Conservation (phyloP, 1,140 invertebrate genomes). For the Rhagoletis zephyria region DNA sequence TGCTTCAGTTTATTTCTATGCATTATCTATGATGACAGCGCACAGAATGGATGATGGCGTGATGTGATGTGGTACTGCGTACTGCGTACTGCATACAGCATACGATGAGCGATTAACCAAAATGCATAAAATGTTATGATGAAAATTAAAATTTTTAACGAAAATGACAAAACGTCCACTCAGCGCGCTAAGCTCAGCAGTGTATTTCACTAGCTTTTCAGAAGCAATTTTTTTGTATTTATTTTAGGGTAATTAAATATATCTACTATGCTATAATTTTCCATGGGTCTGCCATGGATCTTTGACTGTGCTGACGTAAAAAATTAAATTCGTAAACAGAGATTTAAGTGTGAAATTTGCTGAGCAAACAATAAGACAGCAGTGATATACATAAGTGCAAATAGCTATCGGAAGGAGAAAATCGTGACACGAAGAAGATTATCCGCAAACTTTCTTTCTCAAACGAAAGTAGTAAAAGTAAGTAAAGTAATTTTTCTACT, state of each 20-base stretch:
- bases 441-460: too few species aligned
- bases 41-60: neutral
- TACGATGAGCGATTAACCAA: neutral
- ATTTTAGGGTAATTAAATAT: neutral
- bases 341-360: too few species aligned
- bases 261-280: neutral
- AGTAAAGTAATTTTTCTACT: too few species aligned
- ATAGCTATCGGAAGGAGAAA: too few species aligned
- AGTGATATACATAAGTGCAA: too few species aligned
- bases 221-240: neutral
- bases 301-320: neutral
- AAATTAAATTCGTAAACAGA: neutral
- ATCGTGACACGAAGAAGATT: too few species aligned
- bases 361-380: too few species aligned
- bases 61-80: neutral
- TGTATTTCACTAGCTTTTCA: neutral
- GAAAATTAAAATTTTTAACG: conserved; percentile 17
- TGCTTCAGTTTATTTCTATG: too few species aligned
- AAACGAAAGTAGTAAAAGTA: too few species aligned
- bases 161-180: neutral
- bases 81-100: too few species aligned
- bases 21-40: conserved; percentile 10
- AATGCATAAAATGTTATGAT: conserved; percentile 18
- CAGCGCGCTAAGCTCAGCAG: neutral
- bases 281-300: neutral